A percentile compares a stretch with the other conserved stretches of the same genome.
Evolutionary conservation across 2,888 invertebrate species (phyloP).

Genomic region (Oscheius sp.): DNA sequence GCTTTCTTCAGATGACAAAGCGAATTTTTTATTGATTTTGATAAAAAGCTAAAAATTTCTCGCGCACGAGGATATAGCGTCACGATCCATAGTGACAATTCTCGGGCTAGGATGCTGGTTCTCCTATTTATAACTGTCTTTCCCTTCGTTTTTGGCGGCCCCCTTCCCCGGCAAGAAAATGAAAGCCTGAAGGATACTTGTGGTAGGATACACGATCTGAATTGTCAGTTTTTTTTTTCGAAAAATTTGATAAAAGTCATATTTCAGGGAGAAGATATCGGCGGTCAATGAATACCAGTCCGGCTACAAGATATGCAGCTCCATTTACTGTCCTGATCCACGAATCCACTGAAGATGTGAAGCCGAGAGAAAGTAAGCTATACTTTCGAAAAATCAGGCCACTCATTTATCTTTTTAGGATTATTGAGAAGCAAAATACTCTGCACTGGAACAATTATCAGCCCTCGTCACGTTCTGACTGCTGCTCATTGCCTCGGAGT

Average conservation of each 20-base stretch:
- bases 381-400: background rate
- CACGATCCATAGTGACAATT: no score
- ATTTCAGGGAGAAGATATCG: no score
- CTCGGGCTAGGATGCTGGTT: no score
- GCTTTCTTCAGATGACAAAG: no score
- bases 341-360: background rate
- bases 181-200: background rate
- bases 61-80: no score
- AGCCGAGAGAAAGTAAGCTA: no score
- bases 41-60: no score
- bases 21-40: no score
- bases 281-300: background rate
- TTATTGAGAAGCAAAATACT: background rate
- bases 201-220: background rate
- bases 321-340: background rate
- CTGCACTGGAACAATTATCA: slow-evolving; percentile 1
- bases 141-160: background rate
- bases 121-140: no score
- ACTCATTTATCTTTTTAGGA: no score
- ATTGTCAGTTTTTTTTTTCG: no score
- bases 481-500: background rate
- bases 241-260: no score
- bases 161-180: background rate
- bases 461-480: background rate
- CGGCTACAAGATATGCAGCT: background rate